These are phyloP conservation scores for Oreochromis spilurus DNA, from an alignment of 2,113 vertebrate species.

Conservation along the genomic window DNA sequence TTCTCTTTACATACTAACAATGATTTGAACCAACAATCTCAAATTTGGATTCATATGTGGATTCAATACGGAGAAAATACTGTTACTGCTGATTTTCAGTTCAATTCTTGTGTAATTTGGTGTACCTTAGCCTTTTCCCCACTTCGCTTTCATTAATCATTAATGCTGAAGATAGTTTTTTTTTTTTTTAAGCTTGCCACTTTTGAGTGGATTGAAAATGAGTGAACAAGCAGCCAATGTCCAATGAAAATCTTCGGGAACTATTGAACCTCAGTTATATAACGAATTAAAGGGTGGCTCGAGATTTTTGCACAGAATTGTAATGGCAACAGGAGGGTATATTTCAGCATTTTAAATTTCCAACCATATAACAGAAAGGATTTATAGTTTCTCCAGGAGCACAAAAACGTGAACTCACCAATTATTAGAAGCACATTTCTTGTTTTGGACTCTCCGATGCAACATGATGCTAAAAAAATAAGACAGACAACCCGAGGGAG, in stretches of 20 bases:
- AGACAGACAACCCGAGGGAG: not conserved
- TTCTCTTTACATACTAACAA: not conserved
- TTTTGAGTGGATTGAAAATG: not conserved
- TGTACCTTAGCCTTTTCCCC: not conserved
- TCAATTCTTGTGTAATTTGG: not conserved
- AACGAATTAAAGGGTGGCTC: not conserved
- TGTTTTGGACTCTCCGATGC: slow-evolving; percentile 19
- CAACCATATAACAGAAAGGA: rapidly evolving
- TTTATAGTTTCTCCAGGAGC: not conserved
- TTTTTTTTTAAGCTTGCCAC: not conserved
- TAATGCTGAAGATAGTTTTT: not conserved
- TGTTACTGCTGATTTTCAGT: not conserved
- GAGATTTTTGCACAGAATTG: not conserved
- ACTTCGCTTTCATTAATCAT: not conserved
- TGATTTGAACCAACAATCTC: not conserved
- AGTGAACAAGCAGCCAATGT: rapidly evolving
- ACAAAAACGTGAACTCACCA: slow-evolving; percentile 52
- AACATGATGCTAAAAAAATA: not conserved
- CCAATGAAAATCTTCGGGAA: not conserved
- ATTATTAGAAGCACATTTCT: slow-evolving; percentile 76
- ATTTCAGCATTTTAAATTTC: not conserved
- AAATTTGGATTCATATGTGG: not conserved
- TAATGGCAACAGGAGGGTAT: not conserved
- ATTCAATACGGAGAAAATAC: not conserved
- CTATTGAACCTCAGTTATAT: not conserved